Evolutionary conservation across 2,113 vertebrate species (phyloP).

Genomic region (Anoplopoma fimbria): DNA sequence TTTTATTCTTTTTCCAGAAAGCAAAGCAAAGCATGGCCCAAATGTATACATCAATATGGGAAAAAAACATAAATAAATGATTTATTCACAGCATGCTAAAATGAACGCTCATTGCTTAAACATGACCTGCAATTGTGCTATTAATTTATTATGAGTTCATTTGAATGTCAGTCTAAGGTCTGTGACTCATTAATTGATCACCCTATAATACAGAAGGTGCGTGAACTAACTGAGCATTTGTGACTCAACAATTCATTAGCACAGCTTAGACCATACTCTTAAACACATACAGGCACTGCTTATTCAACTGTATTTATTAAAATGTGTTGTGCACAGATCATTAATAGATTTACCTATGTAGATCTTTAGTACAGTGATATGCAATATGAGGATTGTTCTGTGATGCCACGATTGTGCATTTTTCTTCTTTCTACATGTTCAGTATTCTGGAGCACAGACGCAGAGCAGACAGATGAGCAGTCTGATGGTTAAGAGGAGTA

Average conservation of each 20-base stretch:
- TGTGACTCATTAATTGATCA: conserved; percentile 38
- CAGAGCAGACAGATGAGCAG: neutral
- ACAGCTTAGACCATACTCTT: neutral
- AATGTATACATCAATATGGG: neutral
- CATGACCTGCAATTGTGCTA: conserved; percentile 33
- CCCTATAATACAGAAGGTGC: neutral
- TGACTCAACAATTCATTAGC: neutral
- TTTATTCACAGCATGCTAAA: conserved; percentile 17
- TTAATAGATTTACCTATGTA: conserved; percentile 13
- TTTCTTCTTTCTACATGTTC: neutral
- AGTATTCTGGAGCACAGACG: neutral
- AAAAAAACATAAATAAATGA: conserved; percentile 19
- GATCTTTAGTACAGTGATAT: conserved; percentile 4
- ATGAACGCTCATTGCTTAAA: conserved; percentile 46
- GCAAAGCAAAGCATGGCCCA: too few species aligned
- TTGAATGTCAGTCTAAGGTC: conserved; percentile 54
- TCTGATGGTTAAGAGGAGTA: conserved; percentile 28
- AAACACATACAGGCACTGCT: conserved; percentile 1
- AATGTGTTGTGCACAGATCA: neutral
- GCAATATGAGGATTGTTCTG: neutral
- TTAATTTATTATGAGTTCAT: conserved; percentile 63
- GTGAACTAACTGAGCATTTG: conserved; percentile 1
- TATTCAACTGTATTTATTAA: neutral
- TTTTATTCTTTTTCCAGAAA: neutral
- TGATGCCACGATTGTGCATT: neutral